These are phyloP conservation scores for Diaprepes abbreviatus DNA, from an alignment of 2,888 invertebrate genomes.

Conservation along the genomic window DNA sequence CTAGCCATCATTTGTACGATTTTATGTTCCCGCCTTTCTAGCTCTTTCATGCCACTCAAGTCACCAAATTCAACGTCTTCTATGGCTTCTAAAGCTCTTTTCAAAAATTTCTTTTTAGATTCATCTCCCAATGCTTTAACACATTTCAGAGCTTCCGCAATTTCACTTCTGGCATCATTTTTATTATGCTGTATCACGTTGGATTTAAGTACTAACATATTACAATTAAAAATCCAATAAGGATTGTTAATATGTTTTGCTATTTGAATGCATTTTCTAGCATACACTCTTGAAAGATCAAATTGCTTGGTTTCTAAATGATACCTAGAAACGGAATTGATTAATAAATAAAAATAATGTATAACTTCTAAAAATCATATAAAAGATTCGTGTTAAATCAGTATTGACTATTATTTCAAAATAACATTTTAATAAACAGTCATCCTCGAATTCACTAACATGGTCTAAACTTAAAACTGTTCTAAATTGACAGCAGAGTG, in stretches of 20 bases:
- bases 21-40: constrained; percentile 65
- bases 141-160: constrained; percentile 57
- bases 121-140: constrained; percentile 63
- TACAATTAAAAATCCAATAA: constrained; percentile 67
- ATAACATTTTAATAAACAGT: too few relatives aligned
- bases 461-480: too few relatives aligned
- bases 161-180: constrained; percentile 68
- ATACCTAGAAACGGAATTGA: constrained; percentile 52
- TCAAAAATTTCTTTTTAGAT: constrained; percentile 61
- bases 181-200: constrained; percentile 67
- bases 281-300: constrained; percentile 67
- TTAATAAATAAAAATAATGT: too few relatives aligned
- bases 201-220: constrained; percentile 66
- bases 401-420: too few relatives aligned
- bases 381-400: too few relatives aligned
- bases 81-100: constrained; percentile 54
- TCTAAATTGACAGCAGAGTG: too few relatives aligned
- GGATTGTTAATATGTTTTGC: constrained; percentile 59
- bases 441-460: too few relatives aligned
- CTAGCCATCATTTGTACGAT: constrained; percentile 67
- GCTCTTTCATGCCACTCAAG: constrained; percentile 60
- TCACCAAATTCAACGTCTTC: constrained; percentile 66
- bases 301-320: constrained; percentile 64
- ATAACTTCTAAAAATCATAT: too few relatives aligned
- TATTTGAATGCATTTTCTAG: constrained; percentile 63